These are phyloP conservation scores for Chunga burmeisteri DNA, from an alignment of 2,113 vertebrate species.

Conservation along the genomic window DNA sequence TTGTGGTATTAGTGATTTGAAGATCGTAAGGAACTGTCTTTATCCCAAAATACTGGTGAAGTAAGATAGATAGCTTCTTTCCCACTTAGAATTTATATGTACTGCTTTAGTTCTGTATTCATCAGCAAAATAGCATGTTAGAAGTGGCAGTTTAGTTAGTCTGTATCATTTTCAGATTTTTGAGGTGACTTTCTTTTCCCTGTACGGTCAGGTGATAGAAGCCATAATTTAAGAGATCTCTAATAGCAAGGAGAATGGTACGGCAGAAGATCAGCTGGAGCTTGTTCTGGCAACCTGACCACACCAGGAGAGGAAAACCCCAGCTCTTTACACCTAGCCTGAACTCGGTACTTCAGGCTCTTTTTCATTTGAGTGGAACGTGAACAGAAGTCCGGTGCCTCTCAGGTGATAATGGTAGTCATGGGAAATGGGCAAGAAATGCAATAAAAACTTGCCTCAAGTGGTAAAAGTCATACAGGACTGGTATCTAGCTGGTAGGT, in stretches of 20 bases:
- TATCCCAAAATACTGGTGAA: neutral
- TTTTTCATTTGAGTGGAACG: neutral
- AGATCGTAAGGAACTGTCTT: neutral
- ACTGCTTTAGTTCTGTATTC: neutral
- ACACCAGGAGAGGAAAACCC: neutral
- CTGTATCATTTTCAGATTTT: neutral
- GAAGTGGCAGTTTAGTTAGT: neutral
- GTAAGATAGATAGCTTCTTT: neutral
- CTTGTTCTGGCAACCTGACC: neutral
- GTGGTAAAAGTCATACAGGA: neutral
- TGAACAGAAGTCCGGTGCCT: fast-evolving
- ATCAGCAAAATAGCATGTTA: neutral
- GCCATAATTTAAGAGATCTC: neutral
- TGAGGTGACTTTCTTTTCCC: neutral
- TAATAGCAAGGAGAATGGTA: neutral
- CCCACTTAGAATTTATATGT: neutral
- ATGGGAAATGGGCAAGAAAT: neutral
- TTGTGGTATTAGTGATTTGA: neutral
- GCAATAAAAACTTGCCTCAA: neutral
- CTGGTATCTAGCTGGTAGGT: neutral
- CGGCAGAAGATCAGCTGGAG: neutral
- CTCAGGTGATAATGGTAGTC: neutral
- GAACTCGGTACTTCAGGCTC: neutral
- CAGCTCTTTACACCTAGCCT: neutral
- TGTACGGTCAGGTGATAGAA: neutral